Evolutionary conservation across 2,113 vertebrate genomes (phyloP), one percentile per base, ranked within the genome.

Genomic region (Martes martes): DNA sequence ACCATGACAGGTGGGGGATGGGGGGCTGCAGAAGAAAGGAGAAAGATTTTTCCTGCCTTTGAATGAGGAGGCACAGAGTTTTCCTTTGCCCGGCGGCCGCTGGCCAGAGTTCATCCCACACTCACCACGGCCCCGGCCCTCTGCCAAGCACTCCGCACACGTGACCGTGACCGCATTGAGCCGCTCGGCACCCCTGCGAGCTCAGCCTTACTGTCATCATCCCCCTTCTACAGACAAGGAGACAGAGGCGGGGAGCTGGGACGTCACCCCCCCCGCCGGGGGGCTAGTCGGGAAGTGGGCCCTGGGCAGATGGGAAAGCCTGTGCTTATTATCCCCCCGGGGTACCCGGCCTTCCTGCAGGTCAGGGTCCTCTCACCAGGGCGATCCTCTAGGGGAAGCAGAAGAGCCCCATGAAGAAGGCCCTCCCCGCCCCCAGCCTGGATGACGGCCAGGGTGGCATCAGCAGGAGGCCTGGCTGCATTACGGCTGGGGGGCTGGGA

Each of bases 301-400:
- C 1, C 9, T 0, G 7, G 45, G 78, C 0, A 7, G 36, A 10
- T 28, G 50, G 15, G 74, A 57, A 15, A 79, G 63, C 71, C 73
- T 13, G 15, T 6, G n/a, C n/a, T 36, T 28, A 16, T 24, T 6
- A 11, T 23, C 26, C 24, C 0, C 5, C 15, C 2, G 15, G 19
- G 71, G 19, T 4, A 24, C 36, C 21, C 0, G 1, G 89, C 24
- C 2, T 26, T 7, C 36, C 28, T 7, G 14, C 8, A 39, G 93
- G 28, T 7, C 88, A 8, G 11, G 65, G 47, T 11, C 55, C n/a
- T 28, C 36, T 3, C 11, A 11, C 4, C 14, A 4, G 55, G 73
- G n/a, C 4, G 3, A 52, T 6, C 9, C 4, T 36, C 15, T 2
- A 47, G 65, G 33, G 45, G 6, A 28, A 31, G n/a, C 0, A 0